A percentile compares a stretch with the other conserved stretches of the same genome.
phyloP scores from a whole-genome alignment of 2,113 vertebrate species.

The Pseudopodoces humilis region DNA sequence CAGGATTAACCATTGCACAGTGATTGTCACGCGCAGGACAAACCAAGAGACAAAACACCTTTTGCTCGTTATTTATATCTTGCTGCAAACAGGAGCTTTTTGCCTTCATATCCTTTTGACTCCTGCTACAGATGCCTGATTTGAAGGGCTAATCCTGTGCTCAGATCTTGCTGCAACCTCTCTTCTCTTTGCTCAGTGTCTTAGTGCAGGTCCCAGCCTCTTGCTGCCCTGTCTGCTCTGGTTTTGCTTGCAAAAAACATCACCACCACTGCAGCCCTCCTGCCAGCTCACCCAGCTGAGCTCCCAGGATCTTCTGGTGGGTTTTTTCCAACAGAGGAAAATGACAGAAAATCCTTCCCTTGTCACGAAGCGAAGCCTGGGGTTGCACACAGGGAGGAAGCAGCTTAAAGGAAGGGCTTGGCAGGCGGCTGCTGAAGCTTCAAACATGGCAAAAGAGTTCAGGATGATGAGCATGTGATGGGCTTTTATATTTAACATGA shows the following conservation, averaged over 20 bases:
- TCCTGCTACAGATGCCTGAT: background rate
- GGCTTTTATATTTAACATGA: background rate
- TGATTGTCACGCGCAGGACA: rapidly evolving
- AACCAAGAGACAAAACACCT: background rate
- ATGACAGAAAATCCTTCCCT: background rate
- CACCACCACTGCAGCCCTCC: background rate
- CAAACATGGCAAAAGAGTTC: background rate
- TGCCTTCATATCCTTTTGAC: background rate
- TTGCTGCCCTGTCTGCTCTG: background rate
- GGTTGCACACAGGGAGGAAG: background rate
- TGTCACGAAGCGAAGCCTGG: background rate
- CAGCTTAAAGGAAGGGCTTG: conserved; percentile 10
- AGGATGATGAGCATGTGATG: background rate
- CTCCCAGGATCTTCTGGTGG: background rate
- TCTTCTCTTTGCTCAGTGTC: background rate
- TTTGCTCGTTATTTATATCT: background rate
- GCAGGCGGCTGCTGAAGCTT: background rate
- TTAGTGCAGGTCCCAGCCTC: background rate
- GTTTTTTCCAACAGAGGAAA: background rate
- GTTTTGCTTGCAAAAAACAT: background rate
- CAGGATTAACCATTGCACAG: background rate
- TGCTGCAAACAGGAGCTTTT: background rate
- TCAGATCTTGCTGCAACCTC: background rate
- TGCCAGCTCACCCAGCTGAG: background rate
- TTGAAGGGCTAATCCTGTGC: background rate